Base-by-base conservation (phyloP, 2,888 invertebrate species). In the Diadegma fenestrale region DNA sequence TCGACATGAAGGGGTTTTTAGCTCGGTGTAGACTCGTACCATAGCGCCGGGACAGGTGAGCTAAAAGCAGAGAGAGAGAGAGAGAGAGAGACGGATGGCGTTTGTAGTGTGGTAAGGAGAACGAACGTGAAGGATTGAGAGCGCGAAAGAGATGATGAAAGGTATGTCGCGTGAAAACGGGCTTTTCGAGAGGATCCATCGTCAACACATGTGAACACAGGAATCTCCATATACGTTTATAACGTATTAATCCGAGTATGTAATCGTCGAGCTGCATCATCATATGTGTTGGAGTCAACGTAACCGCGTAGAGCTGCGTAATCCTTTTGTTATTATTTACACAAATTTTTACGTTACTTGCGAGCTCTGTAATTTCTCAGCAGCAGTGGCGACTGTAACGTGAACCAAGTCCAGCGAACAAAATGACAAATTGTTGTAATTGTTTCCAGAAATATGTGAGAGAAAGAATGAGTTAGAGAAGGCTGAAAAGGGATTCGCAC, bases 351-450 rank as follows among this genome's bases (percentile, higher is more conserved):
- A n/a, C n/a, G n/a, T n/a, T n/a, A n/a, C n/a, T n/a, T n/a, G n/a
- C n/a, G n/a, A n/a, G n/a, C n/a, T n/a, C n/a, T n/a, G n/a, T n/a
- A n/a, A n/a, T 5, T n/a, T 48, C 17, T 30, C 26, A 30, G 51
- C 26, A 30, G 51, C n/a, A 30, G 37, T 48, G 12, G 33, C 4
- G 5, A 45, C 14, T 45, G 45, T 26, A n/a, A n/a, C 22, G 54
- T 54, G 30, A 51, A 43, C 14, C 14, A 10, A 19, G 75, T 58
- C 26, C n/a, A 71, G 64, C 77, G 82, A 68, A 87, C 43, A 88
- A 92, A 92, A 92, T 92, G 88, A 90, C 91, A 92, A n/a, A n/a
- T 92, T 91, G 90, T 92, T 92, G 90, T 90, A 90, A 93, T 92
- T 91, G 92, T 92, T 92, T 90, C 90, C 87, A 73, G n/a, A n/a